These are phyloP conservation scores for Brachylomia viminalis DNA, from an alignment of 2,888 invertebrate genomes.

Conservation along the genomic window DNA sequence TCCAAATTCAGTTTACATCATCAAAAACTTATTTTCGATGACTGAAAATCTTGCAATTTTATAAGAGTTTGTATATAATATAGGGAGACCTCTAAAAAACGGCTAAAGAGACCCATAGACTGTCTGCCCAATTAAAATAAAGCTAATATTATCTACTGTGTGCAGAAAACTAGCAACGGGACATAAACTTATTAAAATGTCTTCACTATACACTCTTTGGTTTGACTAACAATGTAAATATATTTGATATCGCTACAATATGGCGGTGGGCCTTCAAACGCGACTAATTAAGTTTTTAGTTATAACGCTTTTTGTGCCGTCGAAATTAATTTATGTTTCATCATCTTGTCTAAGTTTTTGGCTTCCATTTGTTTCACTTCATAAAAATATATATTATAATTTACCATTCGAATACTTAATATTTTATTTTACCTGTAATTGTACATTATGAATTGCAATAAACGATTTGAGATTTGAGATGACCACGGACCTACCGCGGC, in stretches of 20 bases:
- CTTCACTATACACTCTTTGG: neutral
- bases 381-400: slow-evolving; percentile 8
- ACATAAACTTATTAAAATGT: neutral
- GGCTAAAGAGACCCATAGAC: neutral
- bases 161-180: neutral
- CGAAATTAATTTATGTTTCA: slow-evolving; percentile 43
- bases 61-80: neutral
- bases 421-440: neutral
- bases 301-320: slow-evolving; percentile 42
- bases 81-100: neutral
- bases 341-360: slow-evolving; percentile 34
- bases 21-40: neutral
- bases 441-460: too few species aligned
- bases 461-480: too few species aligned
- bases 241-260: slow-evolving; percentile 44
- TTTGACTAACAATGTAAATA: slow-evolving; percentile 10
- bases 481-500: too few species aligned
- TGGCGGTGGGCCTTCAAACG: slow-evolving; percentile 13
- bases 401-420: neutral
- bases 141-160: neutral
- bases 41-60: neutral
- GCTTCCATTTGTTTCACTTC: slow-evolving; percentile 29
- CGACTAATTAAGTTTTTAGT: slow-evolving; percentile 54
- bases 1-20: too few species aligned
- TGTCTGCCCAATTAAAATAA: neutral